These are phyloP conservation scores for Porphyrio hochstetteri DNA, from an alignment of 2,113 vertebrate species.

Conservation along the genomic window DNA sequence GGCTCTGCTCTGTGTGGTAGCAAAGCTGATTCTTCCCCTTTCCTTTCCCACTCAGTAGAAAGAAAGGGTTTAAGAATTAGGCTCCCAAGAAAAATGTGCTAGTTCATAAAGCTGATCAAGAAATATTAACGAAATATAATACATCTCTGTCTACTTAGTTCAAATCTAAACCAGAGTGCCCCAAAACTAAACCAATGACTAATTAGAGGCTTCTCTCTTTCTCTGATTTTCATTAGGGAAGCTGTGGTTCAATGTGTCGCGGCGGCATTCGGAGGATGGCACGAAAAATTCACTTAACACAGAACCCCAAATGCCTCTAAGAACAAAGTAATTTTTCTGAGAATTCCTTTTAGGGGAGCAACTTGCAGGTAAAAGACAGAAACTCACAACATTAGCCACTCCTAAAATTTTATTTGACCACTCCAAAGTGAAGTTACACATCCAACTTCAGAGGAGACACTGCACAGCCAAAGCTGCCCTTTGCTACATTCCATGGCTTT, in stretches of 20 bases:
- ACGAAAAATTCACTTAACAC: neutral
- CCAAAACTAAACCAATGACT: neutral
- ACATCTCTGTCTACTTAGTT: neutral
- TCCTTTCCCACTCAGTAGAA: neutral
- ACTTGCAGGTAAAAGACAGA: neutral
- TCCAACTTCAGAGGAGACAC: neutral
- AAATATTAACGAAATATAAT: neutral
- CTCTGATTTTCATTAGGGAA: neutral
- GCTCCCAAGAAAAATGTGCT: neutral
- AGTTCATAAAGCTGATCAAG: neutral
- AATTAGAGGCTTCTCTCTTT: neutral
- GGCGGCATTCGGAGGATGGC: neutral
- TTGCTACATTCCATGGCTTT: neutral
- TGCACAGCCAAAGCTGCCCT: neutral
- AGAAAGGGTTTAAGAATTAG: neutral
- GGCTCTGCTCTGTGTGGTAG: neutral
- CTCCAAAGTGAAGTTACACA: rapidly evolving
- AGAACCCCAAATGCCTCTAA: neutral
- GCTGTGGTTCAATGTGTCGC: neutral
- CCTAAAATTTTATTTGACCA: too few relatives aligned
- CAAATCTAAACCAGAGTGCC: neutral
- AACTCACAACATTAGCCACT: neutral
- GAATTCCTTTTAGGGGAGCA: neutral
- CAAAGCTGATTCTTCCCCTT: neutral
- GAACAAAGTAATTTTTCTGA: neutral